Percentiles rank a stretch among this genome's conserved stretches.
Conservation (phyloP, 2,797 vertebrate species). For the Pseudochirops corinnae region DNA sequence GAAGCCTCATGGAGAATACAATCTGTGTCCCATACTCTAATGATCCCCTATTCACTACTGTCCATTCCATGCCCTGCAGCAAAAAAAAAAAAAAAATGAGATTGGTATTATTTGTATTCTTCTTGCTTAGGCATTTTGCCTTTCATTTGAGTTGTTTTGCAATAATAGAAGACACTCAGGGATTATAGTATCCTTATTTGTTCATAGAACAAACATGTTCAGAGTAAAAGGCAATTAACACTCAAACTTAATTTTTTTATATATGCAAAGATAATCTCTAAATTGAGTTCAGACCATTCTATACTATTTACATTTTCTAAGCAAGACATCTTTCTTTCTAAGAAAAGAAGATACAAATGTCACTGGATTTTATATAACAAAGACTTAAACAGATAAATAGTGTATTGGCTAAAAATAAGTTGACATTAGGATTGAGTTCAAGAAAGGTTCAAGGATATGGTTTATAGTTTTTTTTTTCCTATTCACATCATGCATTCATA, state of each 20-base stretch:
- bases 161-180: not conserved
- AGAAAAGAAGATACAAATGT: not conserved
- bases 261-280: conserved; percentile 33
- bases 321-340: too few species aligned
- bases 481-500: conserved; percentile 45
- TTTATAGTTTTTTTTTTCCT: conserved; percentile 47
- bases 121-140: not conserved
- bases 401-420: conserved; percentile 19
- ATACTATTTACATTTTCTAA: conserved; percentile 42
- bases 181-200: not conserved
- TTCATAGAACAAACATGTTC: conserved; percentile 49
- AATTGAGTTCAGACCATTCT: not conserved
- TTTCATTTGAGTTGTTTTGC: conserved; percentile 3
- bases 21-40: not conserved
- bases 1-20: not conserved
- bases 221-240: conserved; percentile 3
- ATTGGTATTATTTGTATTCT: not conserved
- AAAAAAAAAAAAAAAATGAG: not conserved
- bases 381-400: conserved; percentile 56
- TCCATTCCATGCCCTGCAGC: not conserved
- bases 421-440: conserved; percentile 31
- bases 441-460: conserved; percentile 37
- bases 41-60: not conserved
- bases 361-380: conserved; percentile 35
- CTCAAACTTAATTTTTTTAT: not conserved